phyloP scores from a whole-genome alignment of 2,797 vertebrate species.

The Australoheros facetus region DNA sequence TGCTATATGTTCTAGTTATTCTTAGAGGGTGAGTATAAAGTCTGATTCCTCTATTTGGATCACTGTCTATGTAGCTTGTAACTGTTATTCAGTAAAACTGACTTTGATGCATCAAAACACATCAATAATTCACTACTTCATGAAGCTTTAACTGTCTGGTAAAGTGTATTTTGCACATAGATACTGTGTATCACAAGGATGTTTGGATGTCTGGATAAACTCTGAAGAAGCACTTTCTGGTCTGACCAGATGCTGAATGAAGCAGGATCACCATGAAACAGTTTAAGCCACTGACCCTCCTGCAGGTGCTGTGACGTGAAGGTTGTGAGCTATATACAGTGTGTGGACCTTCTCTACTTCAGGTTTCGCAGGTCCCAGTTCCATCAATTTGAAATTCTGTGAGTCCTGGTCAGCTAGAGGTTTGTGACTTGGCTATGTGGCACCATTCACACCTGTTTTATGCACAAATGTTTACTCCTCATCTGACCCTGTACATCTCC shows the following conservation, averaged over 20 bases:
- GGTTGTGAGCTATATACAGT: constrained; percentile 9
- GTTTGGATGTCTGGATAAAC: background rate
- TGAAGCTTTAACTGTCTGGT: background rate
- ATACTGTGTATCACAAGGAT: background rate
- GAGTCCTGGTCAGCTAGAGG: constrained; percentile 29
- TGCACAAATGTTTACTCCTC: constrained; percentile 35
- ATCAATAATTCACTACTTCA: background rate
- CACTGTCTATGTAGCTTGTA: constrained; percentile 16
- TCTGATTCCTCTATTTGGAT: constrained; percentile 25
- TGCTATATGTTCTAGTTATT: constrained; percentile 44
- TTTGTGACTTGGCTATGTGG: background rate
- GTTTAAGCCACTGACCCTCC: background rate
- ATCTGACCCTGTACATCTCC: background rate
- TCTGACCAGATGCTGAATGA: background rate
- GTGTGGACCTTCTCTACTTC: background rate
- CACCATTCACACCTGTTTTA: constrained; percentile 11
- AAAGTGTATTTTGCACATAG: background rate
- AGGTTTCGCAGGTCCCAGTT: constrained; percentile 27
- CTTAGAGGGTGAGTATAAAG: constrained; percentile 37
- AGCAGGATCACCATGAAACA: background rate
- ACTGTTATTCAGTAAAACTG: background rate
- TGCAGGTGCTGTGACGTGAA: background rate
- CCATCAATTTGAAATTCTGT: constrained; percentile 17
- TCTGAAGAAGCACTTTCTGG: background rate
- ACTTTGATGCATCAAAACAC: background rate